Evolutionary conservation across 1,140 invertebrate species (phyloP).

Genomic region (Bradynema listronoti): DNA sequence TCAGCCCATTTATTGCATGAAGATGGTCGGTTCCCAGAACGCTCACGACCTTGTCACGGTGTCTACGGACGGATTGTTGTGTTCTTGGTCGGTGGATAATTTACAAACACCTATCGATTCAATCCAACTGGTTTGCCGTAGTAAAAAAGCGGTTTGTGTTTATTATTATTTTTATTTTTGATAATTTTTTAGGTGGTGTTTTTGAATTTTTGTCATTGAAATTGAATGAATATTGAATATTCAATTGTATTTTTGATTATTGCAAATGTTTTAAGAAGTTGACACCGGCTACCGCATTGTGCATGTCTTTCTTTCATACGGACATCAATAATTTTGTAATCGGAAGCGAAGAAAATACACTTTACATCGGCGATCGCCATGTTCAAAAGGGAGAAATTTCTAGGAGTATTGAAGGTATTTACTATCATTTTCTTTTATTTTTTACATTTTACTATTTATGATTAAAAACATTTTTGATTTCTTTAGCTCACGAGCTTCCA

Average conservation of each 20-base stretch:
- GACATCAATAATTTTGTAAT: conserved; percentile 93
- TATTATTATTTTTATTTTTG: neutral
- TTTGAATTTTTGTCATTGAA: neutral
- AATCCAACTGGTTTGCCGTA: neutral
- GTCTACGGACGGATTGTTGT: conserved; percentile 90
- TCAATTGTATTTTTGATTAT: neutral
- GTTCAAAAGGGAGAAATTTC: conserved; percentile 60
- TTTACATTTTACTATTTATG: conserved; percentile 59
- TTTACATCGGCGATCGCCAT: conserved; percentile 86
- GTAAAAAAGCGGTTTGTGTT: conserved; percentile 24
- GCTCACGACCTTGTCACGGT: conserved; percentile 96
- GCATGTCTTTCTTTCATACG: conserved; percentile 71
- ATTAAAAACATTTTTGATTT: no score
- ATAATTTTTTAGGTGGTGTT: neutral
- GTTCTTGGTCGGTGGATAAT: conserved; percentile 98
- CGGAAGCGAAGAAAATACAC: conserved; percentile 87
- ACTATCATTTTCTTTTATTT: neutral
- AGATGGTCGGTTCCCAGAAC: conserved; percentile 94
- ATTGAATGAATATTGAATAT: neutral
- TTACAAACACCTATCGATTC: conserved; percentile 77
- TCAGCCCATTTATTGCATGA: conserved; percentile 93
- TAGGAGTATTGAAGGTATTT: conserved; percentile 74
- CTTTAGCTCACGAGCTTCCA: conserved; percentile 73
- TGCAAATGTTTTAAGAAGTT: neutral
- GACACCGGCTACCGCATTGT: conserved; percentile 16